Conservation (phyloP, 2,113 vertebrate genomes). For the Anguilla japonica region DNA sequence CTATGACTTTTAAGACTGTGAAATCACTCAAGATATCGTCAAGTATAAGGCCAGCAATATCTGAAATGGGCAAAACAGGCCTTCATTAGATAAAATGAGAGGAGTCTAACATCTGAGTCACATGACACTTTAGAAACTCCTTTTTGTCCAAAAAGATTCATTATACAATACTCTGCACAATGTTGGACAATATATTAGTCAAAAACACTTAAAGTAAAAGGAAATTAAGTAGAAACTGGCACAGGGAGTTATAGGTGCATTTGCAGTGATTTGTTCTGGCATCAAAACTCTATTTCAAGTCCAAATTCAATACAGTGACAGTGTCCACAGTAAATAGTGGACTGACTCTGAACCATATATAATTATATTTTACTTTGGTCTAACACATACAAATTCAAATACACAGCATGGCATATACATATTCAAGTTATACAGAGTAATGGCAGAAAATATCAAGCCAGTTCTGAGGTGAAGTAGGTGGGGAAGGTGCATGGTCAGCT, state of each 20-base stretch:
- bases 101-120: background rate
- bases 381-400: background rate
- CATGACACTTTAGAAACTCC: background rate
- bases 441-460: too few species aligned
- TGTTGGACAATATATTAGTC: background rate
- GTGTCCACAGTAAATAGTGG: background rate
- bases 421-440: too few species aligned
- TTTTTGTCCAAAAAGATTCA: too few species aligned
- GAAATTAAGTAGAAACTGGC: background rate
- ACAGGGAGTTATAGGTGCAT: background rate
- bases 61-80: background rate
- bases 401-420: too few species aligned
- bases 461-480: constrained; percentile 16
- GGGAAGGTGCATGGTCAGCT: constrained; percentile 4
- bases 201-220: background rate
- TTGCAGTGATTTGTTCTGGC: background rate
- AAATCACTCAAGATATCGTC: too few species aligned
- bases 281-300: background rate
- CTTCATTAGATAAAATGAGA: background rate
- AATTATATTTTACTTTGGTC: background rate
- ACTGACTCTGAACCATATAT: background rate
- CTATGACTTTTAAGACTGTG: too few species aligned
- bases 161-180: too few species aligned
- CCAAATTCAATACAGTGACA: background rate
- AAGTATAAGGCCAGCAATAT: background rate